phyloP scores from a whole-genome alignment of 1,140 invertebrate genomes.

The Cylas formicarius region DNA sequence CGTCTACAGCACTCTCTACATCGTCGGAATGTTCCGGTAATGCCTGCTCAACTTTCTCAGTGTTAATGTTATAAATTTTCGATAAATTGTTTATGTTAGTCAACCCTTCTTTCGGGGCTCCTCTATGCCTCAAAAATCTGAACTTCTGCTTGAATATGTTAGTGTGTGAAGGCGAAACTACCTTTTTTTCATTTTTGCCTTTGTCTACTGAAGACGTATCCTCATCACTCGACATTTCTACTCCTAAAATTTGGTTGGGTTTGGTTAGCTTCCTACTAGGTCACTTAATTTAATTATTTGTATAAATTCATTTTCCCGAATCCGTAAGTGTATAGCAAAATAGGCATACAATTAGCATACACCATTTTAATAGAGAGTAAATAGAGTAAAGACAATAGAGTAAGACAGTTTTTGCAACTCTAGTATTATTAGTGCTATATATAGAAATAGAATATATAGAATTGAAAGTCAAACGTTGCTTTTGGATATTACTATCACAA shows the following conservation, averaged over 20 bases:
- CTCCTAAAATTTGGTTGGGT: conserved; percentile 31
- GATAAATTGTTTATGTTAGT: conserved; percentile 24
- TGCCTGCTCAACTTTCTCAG: conserved; percentile 27
- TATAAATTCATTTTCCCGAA: too few relatives aligned
- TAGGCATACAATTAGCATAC: too few relatives aligned
- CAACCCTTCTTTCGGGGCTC: conserved; percentile 28
- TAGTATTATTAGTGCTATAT: too few relatives aligned
- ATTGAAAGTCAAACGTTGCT: too few relatives aligned
- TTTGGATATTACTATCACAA: too few relatives aligned
- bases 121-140: conserved; percentile 22
- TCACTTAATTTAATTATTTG: too few relatives aligned
- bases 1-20: conserved; percentile 50
- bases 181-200: conserved; percentile 27
- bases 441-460: too few relatives aligned
- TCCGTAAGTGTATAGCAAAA: too few relatives aligned
- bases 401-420: too few relatives aligned
- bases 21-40: conserved; percentile 36
- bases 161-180: conserved; percentile 7
- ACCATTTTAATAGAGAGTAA: too few relatives aligned
- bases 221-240: conserved; percentile 41
- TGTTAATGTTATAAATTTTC: conserved; percentile 37
- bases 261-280: too few relatives aligned
- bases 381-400: too few relatives aligned
- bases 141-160: conserved; percentile 22
- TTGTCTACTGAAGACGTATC: conserved; percentile 36